Evolutionary conservation across 2,888 invertebrate genomes (phyloP).

Genomic region (Epistrophe grossulariae): DNA sequence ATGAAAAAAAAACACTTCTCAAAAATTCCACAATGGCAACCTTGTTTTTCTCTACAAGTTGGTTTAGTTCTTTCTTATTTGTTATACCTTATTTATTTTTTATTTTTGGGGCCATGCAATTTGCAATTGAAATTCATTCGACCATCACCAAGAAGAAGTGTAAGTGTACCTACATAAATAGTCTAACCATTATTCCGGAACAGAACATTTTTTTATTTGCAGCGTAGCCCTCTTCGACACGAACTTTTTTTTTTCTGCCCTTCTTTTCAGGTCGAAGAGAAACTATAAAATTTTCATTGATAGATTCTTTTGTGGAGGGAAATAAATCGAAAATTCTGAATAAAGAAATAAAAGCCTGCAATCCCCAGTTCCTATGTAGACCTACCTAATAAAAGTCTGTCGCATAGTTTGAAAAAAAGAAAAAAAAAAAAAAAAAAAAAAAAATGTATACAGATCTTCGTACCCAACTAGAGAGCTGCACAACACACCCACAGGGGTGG

Average conservation of each 20-base stretch:
- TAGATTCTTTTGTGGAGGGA: constrained; percentile 58
- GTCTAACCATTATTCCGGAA: constrained; percentile 18
- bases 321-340: constrained; percentile 68
- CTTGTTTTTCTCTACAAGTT: neutral
- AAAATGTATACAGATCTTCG: neutral
- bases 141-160: constrained; percentile 63
- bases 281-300: constrained; percentile 69
- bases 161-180: too few relatives aligned
- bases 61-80: constrained; percentile 23
- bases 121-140: constrained; percentile 72
- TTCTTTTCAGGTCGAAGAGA: constrained; percentile 57
- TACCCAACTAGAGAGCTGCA: constrained; percentile 6
- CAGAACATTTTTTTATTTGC: neutral
- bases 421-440: constrained; percentile 15
- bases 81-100: constrained; percentile 33
- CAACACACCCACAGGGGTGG: constrained; percentile 36
- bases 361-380: neutral
- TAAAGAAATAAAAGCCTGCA: constrained; percentile 55
- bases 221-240: neutral
- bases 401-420: constrained; percentile 28
- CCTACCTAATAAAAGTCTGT: constrained; percentile 2
- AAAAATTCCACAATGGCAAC: constrained; percentile 10
- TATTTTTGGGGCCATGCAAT: constrained; percentile 58
- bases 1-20: neutral
- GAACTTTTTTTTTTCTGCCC: neutral